Evolutionary conservation across 2,888 invertebrate genomes (phyloP), one percentile per base, ranked within the genome.

Genomic region (Zeuzera pyrina): DNA sequence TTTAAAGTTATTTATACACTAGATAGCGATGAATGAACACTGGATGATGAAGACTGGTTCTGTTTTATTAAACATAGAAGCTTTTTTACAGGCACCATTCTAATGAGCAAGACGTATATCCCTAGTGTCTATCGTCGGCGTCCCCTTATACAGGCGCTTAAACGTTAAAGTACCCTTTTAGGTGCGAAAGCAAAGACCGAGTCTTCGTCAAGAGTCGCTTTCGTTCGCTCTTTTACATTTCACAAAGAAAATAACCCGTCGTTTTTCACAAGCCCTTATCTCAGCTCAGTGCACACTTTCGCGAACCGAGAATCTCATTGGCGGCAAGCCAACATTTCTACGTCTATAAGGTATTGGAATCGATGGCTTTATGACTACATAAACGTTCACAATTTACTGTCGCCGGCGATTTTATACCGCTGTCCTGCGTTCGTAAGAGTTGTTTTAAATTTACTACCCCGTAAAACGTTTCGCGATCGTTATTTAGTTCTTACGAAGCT

Each of bases 291-390:
- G n/a, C n/a, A n/a, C n/a, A 45, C 49, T 55, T 46, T 52, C 44
- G 44, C 51, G 42, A 59, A 49, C 50, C 48, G 58, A 53, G 55
- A 60, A 51, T 63, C 62, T 71, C 60, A 70, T 72, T 79, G 81
- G 79, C 73, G 49, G 42, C 26, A 39, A 56, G 72, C 79, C 78
- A 78, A 67, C 56, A 62, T 58, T 69, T 60, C 55, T 47, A 67
- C 65, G 69, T 73, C 72, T 70, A 72, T 72, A 70, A 56, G 55
- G 58, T 62, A 63, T 61, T 53, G 49, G 50, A 63, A 73, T 77
- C 71, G 73, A 79, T 76, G 67, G 70, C 57, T 78, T 77, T 72
- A 78, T 64, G 59, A 60, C 55, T 48, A 49, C 58, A 60, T 76
- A 71, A 78, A 74, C 56, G 63, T 57, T 65, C 59, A 47, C 59